Evolutionary conservation across 2,113 vertebrate species (phyloP), one percentile per base, ranked within the genome.

Genomic region (Laticauda laticaudata): DNA sequence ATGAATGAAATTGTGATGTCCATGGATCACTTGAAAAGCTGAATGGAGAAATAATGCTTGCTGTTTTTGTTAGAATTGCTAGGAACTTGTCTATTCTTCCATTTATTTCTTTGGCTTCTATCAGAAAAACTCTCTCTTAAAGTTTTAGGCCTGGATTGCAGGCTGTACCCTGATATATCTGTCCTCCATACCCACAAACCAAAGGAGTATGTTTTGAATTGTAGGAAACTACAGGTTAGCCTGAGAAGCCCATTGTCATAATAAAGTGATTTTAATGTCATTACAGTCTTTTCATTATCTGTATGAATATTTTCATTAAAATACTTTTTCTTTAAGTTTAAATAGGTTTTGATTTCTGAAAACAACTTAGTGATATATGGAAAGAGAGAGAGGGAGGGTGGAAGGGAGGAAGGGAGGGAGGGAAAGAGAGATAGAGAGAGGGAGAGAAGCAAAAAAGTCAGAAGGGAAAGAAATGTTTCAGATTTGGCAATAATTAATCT

Each of bases 321-420:
- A 21, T 87, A 94, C 87, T 21, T 94, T 94, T 85, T 29, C 0
- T 1, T 56, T 94, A 91, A 93, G 59, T 96, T 96, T 90, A 93
- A 95, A 23, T 51, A 93, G 23, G 89, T 96, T 96, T 89, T 95
- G 86, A 53, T 53, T 2, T 75, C 48, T 51, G 95, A 92, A 59
- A 96, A 95, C 92, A 94, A 91, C 85, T 91, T 87, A 69, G 95
- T 93, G 94, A 87, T 94, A 88, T 43, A 61, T 93, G 91, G 89
- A 90, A 20, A 56, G 55, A 56, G 20, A 56, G 20, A 93, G 92
- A 93, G 55, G 94, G 94, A 54, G 15, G 48, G 48, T 8, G 7
- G 48, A 1, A 51, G 48, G 6, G n/a, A 34, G 45, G 45, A 5
- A 48, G 7, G 48, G 43, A n/a, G 2, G 8, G 23, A 43, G 5